These are phyloP conservation scores for Diarsia dahlii DNA, from an alignment of 2,888 invertebrate genomes.

Conservation along the genomic window DNA sequence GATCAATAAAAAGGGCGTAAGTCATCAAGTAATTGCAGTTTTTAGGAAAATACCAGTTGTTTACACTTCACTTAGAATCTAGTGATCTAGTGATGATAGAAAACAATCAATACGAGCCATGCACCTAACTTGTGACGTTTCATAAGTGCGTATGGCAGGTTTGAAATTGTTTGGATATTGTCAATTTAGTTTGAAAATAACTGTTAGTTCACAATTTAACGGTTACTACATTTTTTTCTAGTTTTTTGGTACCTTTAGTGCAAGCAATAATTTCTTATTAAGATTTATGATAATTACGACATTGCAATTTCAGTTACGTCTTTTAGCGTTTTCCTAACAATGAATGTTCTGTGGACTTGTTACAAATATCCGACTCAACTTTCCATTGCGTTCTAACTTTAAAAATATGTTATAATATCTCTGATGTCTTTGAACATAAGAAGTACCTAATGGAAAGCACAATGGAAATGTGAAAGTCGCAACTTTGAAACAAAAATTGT, in stretches of 20 bases:
- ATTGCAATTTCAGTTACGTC: conserved; percentile 36
- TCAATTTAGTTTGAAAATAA: background rate
- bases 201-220: background rate
- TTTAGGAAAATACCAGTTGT: background rate
- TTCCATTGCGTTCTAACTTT: background rate
- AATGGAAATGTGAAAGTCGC: background rate
- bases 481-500: background rate
- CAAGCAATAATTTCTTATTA: background rate
- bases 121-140: no score
- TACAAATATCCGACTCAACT: background rate
- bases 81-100: background rate
- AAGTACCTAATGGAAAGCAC: background rate
- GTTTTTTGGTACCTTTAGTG: background rate
- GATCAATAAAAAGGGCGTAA: background rate
- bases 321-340: background rate
- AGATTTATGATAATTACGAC: background rate
- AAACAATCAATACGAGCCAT: background rate
- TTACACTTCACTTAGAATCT: background rate
- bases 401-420: background rate
- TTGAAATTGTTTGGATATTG: background rate
- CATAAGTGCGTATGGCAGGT: background rate
- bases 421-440: background rate
- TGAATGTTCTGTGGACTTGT: background rate
- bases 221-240: background rate
- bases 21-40: background rate